Evolutionary conservation across 2,888 invertebrate genomes (phyloP).

Genomic region (Cheilosia variabilis): DNA sequence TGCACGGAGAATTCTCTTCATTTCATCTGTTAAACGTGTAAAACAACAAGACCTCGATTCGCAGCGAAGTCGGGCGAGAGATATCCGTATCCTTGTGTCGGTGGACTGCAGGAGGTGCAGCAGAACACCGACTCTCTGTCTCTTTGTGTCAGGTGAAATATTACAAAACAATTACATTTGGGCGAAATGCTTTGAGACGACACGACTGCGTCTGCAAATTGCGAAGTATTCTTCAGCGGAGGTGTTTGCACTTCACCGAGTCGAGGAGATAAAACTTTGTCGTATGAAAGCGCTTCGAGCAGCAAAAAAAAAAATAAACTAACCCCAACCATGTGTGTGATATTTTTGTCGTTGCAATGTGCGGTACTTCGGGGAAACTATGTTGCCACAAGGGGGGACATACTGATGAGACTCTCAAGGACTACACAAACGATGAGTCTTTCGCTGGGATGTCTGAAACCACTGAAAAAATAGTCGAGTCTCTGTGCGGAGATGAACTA

Average conservation of each 20-base stretch:
- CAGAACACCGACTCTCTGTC: conserved; percentile 27
- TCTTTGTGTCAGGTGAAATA: conserved; percentile 62
- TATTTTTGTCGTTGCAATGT: conserved; percentile 13
- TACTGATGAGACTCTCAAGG: conserved; percentile 8
- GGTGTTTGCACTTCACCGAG: conserved; percentile 30
- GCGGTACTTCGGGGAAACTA: neutral
- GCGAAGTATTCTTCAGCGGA: conserved; percentile 13
- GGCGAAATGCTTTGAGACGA: conserved; percentile 48
- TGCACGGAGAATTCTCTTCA: conserved; percentile 28
- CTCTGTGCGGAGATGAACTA: no score
- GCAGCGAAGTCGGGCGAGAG: conserved; percentile 26
- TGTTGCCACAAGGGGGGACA: neutral
- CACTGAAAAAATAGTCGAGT: no score
- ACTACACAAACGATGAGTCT: conserved; percentile 12
- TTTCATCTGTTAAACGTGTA: conserved; percentile 29
- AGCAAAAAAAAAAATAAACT: neutral
- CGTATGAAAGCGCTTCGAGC: conserved; percentile 18
- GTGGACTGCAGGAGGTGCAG: conserved; percentile 23
- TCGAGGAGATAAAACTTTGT: conserved; percentile 35
- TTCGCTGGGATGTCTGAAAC: neutral
- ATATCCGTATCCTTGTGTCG: conserved; percentile 39
- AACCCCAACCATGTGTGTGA: conserved; percentile 35
- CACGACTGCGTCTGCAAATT: conserved; percentile 49
- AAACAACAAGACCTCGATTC: conserved; percentile 59
- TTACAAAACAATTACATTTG: conserved; percentile 69